A percentile compares a stretch with the other conserved stretches of the same genome.
Evolutionary conservation across 2,888 invertebrate genomes (phyloP).

Genomic region (Cataglyphis cursor): DNA sequence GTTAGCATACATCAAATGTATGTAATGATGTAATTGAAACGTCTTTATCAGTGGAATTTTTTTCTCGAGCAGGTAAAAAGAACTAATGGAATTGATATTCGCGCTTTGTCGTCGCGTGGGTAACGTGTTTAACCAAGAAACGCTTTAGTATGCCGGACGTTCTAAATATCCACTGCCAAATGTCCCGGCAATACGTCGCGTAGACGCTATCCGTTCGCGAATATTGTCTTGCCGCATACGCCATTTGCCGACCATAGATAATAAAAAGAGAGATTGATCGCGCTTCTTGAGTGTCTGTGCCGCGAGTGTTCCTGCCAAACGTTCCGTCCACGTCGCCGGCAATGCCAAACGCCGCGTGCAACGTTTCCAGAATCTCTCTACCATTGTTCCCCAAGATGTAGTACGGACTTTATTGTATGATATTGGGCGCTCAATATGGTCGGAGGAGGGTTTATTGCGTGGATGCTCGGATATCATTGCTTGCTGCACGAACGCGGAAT

Average conservation of each 20-base stretch:
- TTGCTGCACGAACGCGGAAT: conserved; percentile 52
- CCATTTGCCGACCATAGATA: conserved; percentile 56
- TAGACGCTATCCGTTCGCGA: conserved; percentile 68
- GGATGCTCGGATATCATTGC: conserved; percentile 57
- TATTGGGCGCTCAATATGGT: conserved; percentile 57
- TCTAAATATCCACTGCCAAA: conserved; percentile 74
- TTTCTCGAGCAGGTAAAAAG: neutral
- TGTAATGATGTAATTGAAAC: conserved; percentile 1
- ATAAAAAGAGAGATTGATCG: conserved; percentile 75
- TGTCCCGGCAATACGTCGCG: conserved; percentile 60
- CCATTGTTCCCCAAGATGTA: conserved; percentile 74
- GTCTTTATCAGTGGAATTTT: neutral
- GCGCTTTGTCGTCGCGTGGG: conserved; percentile 44
- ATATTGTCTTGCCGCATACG: conserved; percentile 63
- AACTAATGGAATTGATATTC: conserved; percentile 35
- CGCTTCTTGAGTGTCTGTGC: conserved; percentile 56
- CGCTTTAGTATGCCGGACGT: conserved; percentile 44
- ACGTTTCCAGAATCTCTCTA: conserved; percentile 73
- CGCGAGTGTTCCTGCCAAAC: conserved; percentile 68
- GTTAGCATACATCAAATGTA: neutral
- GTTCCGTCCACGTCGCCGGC: conserved; percentile 65
- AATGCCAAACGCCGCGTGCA: conserved; percentile 73
- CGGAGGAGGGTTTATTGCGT: conserved; percentile 64
- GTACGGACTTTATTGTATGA: conserved; percentile 72
- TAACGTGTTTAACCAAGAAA: conserved; percentile 6